These are phyloP conservation scores for Coboldia fuscipes DNA, from an alignment of 1,140 invertebrate genomes.

Conservation along the genomic window DNA sequence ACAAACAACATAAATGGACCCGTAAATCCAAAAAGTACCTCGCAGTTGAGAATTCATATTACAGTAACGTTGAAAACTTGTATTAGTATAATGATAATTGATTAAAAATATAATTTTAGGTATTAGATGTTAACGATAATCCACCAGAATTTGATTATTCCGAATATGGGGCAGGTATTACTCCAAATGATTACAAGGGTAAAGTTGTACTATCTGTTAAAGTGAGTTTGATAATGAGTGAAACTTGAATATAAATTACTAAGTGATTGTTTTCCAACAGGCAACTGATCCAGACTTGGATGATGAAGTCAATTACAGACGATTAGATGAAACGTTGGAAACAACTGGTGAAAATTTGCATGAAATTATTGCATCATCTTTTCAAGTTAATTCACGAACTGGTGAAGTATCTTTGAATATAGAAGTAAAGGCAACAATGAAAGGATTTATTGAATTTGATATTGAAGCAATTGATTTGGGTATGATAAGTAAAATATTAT, in stretches of 20 bases:
- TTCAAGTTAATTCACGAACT: constrained; percentile 21
- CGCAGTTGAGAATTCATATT: constrained; percentile 6
- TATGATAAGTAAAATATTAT: constrained; percentile 6
- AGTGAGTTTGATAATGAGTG: constrained; percentile 11
- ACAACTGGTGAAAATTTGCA: constrained; percentile 14
- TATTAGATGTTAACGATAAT: constrained; percentile 27
- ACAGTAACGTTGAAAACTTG: constrained; percentile 6
- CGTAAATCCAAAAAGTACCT: constrained; percentile 4
- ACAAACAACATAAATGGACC: constrained; percentile 14
- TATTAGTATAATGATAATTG: constrained; percentile 4
- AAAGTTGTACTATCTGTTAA: constrained; percentile 21
- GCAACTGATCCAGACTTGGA: constrained; percentile 25
- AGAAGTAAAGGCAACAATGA: constrained; percentile 23
- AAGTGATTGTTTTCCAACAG: constrained; percentile 10
- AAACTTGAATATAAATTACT: background rate
- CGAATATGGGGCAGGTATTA: constrained; percentile 24
- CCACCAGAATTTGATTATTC: constrained; percentile 22
- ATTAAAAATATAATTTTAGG: constrained; percentile 12
- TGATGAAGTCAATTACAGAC: constrained; percentile 20
- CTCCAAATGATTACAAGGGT: constrained; percentile 17
- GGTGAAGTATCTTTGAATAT: constrained; percentile 25
- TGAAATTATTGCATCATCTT: constrained; percentile 16
- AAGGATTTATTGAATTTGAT: constrained; percentile 30
- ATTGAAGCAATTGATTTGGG: constrained; percentile 25
- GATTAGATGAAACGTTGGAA: constrained; percentile 15